Evolutionary conservation across 2,888 invertebrate genomes (phyloP).

Genomic region (Meteorus colon): DNA sequence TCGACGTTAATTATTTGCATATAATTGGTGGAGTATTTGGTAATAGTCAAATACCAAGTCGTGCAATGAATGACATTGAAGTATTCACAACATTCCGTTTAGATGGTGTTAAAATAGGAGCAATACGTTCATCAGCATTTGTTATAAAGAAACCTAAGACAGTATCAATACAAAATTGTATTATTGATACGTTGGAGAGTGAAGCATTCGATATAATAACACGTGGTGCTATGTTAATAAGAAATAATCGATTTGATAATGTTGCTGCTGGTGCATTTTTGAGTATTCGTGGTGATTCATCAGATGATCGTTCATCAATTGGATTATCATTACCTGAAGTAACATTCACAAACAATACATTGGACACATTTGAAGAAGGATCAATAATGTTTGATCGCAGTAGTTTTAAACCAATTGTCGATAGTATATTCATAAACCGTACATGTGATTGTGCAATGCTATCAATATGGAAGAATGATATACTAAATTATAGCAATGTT

Average conservation of each 20-base stretch:
- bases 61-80: slow-evolving; percentile 83
- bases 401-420: slow-evolving; percentile 76
- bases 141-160: slow-evolving; percentile 79
- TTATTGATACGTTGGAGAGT: slow-evolving; percentile 77
- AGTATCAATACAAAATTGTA: slow-evolving; percentile 78
- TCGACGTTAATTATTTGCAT: slow-evolving; percentile 80
- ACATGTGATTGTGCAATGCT: slow-evolving; percentile 78
- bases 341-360: slow-evolving; percentile 79
- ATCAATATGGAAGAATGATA: slow-evolving; percentile 65
- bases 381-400: slow-evolving; percentile 77
- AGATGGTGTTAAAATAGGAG: slow-evolving; percentile 79
- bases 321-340: slow-evolving; percentile 76
- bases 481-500: slow-evolving; percentile 68
- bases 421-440: slow-evolving; percentile 77
- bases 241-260: slow-evolving; percentile 78
- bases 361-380: slow-evolving; percentile 76
- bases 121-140: slow-evolving; percentile 82
- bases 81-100: slow-evolving; percentile 80
- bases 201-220: slow-evolving; percentile 80
- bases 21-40: slow-evolving; percentile 78
- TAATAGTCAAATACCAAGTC: slow-evolving; percentile 78
- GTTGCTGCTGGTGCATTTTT: slow-evolving; percentile 79
- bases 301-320: slow-evolving; percentile 72
- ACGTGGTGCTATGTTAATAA: slow-evolving; percentile 79
- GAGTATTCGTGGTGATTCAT: slow-evolving; percentile 74